Evolutionary conservation across 2,113 vertebrate genomes (phyloP), one percentile per base, ranked within the genome.

Genomic region (Hiodon tergisus): DNA sequence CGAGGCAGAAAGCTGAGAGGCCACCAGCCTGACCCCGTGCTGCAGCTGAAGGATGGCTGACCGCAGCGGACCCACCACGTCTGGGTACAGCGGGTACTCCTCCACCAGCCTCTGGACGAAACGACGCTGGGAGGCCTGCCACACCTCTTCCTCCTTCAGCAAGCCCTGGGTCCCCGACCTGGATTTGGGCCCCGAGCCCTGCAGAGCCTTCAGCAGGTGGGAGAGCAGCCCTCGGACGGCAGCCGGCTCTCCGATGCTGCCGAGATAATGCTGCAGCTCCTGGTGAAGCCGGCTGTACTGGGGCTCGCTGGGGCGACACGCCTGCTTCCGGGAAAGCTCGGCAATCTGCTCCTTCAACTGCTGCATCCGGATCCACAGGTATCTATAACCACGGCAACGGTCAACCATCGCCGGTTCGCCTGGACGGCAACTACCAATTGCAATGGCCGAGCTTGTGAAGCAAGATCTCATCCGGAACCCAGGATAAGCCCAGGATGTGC

Each of bases 101-200:
- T 96, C 95, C 0, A 81, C 73, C 73, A 99, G 88, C 59, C 88
- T 91, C 75, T 89, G 94, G 53, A 90, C 86, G 68, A 98, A 98
- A 63, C 90, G 93, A 53, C 95, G 93, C 79, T 98, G 95, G 0
- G 97, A 99, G 3, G 88, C 90, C 47, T 99, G 97, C 97, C 97
- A 99, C 0, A 94, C 92, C 0, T 88, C 90, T 82, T 98, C 97
- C 79, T 99, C 95, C 53, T 90, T 94, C n/a, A 99, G 85, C 8
- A 98, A 86, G 31, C 85, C 87, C 76, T 93, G 93, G 55, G 90
- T 1, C 1, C 86, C 83, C 4, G 93, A 90, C 5, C 89, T 78
- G 1, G 93, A 89, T 16, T 87, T 91, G 53, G 89, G 78, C n/a
- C 85, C 83, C 6, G 91, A 87, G 4, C 79, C 81, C 17, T 66